Evolutionary conservation across 1,140 invertebrate genomes (phyloP), one percentile per base, ranked within the genome.

Genomic region (Lepidurus couesii): DNA sequence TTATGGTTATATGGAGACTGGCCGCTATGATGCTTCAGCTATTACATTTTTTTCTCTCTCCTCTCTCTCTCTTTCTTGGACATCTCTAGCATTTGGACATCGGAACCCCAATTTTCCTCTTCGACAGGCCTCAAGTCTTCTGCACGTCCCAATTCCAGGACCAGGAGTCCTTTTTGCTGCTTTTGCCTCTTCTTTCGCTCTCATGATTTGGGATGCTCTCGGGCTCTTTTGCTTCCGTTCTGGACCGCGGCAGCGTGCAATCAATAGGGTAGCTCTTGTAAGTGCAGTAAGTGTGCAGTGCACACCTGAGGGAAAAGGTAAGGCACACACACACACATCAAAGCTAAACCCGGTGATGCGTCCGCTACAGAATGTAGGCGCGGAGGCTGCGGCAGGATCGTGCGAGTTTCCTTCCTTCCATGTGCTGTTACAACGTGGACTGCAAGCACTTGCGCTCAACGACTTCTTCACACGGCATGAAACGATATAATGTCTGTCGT

Each of bases 281-380:
- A 65, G 53, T 65, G 53, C 53, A 65, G 53, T 65, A 65, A 65
- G 9, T 65, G 53, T 65, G 53, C 53, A 65, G 53, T 65, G 53
- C 53, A 65, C 53, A 65, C 53, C 53, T 65, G 53, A 65, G 53
- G 53, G 53, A 65, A 65, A 65, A 65, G 53, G 53, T 65, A 65
- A 65, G 53, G 53, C 16, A 47, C n/a, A 65, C 53, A 65, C 53
- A 65, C 53, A 65, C 47, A 65, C 53, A 65, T 65, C 53, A 65
- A 65, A 65, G 53, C 53, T 65, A 65, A 65, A 65, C n/a, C 21
- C 53, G 16, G 53, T 65, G 53, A 65, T 65, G 53, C 53, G 53
- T 65, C 53, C 21, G 34, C 53, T 65, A 65, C 8, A 21, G 53
- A 65, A 16, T 21, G 53, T 65, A 34, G 9, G 53, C n/a, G n/a